phyloP scores from a whole-genome alignment of 2,797 vertebrate genomes.

The Eidolon dupreanum region DNA sequence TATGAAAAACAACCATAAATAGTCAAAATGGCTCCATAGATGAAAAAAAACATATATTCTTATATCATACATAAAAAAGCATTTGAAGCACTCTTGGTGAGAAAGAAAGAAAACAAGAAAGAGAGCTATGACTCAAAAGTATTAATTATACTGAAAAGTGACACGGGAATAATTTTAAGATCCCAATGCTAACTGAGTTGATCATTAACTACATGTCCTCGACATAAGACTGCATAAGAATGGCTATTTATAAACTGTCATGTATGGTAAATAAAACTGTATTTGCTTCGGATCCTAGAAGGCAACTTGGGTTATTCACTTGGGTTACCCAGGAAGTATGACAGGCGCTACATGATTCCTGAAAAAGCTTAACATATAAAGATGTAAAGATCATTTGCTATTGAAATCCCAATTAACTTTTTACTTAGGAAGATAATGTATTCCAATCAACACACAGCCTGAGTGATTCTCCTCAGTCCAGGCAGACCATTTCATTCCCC shows the following conservation, averaged over 20 bases:
- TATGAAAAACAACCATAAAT: not conserved
- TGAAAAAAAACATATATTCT: not conserved
- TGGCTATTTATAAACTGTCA: not conserved
- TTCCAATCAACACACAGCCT: slow-evolving; percentile 16
- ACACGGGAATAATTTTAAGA: slow-evolving; percentile 2
- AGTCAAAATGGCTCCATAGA: not conserved
- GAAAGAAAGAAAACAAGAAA: not conserved
- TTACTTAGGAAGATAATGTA: slow-evolving; percentile 28
- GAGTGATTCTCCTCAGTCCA: not conserved
- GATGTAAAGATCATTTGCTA: not conserved
- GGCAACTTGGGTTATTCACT: not conserved
- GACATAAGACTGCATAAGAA: not conserved
- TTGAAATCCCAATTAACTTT: not conserved
- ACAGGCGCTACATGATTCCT: not conserved
- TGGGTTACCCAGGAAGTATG: not conserved
- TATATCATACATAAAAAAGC: not conserved
- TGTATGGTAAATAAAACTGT: not conserved
- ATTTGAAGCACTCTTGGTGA: not conserved
- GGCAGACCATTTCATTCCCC: not conserved
- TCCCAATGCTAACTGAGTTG: not conserved
- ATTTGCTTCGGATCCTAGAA: not conserved
- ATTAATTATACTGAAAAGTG: not conserved
- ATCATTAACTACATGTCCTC: not conserved
- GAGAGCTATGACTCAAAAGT: not conserved
- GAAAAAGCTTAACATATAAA: not conserved